These are phyloP conservation scores for Lagorchestes hirsutus DNA, from an alignment of 2,797 vertebrate species.

Conservation along the genomic window DNA sequence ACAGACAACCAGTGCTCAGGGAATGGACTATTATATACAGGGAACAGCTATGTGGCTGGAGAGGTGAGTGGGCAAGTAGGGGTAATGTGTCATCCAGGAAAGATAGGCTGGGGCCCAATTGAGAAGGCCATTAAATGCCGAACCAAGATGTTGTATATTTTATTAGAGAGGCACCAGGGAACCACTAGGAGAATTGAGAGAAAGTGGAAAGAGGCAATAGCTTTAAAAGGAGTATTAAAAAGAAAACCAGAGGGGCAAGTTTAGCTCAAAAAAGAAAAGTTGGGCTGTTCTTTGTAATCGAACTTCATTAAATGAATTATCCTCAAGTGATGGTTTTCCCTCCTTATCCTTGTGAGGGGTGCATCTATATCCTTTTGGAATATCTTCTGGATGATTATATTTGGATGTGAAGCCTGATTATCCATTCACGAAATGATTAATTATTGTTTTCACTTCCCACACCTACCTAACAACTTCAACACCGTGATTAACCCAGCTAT, in stretches of 20 bases:
- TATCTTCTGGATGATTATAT: conserved; percentile 55
- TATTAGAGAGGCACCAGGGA: background rate
- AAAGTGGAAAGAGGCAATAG: conserved; percentile 59
- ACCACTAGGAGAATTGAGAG: conserved; percentile 52
- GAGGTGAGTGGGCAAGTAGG: background rate
- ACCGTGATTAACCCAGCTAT: conserved; percentile 46
- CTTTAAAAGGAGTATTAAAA: conserved; percentile 46
- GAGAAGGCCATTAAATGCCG: background rate
- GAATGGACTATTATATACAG: background rate
- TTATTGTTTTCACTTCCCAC: conserved; percentile 73
- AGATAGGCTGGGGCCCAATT: background rate
- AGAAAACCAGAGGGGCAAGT: conserved; percentile 39
- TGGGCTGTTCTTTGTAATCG: conserved; percentile 39
- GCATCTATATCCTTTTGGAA: conserved; percentile 63
- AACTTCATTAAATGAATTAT: conserved; percentile 69
- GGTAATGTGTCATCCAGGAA: too few relatives aligned
- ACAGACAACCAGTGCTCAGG: background rate
- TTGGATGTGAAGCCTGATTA: conserved; percentile 66
- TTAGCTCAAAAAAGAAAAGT: conserved; percentile 61
- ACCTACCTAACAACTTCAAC: conserved; percentile 60
- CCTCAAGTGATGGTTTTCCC: conserved; percentile 56
- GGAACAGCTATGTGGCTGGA: background rate
- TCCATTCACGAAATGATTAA: conserved; percentile 71
- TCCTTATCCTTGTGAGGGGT: conserved; percentile 53
- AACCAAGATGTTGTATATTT: background rate